Evolutionary conservation across 1,140 invertebrate genomes (phyloP).

Genomic region (Drosophila baimaii): DNA sequence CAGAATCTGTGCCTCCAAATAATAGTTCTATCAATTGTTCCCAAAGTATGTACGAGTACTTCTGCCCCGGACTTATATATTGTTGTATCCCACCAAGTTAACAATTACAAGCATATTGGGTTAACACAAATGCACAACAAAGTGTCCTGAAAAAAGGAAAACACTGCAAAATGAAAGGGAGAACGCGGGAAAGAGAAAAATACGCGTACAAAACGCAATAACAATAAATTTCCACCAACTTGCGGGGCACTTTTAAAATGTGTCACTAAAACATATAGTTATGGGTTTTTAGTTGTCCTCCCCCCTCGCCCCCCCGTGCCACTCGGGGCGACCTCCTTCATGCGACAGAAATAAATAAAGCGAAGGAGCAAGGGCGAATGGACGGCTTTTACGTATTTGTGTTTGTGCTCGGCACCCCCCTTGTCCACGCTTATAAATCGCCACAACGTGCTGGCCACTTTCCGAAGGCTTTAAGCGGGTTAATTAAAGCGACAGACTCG

Average conservation of each 20-base stretch:
- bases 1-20: neutral
- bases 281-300: slow-evolving; percentile 69
- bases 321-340: slow-evolving; percentile 39
- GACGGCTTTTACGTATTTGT: slow-evolving; percentile 68
- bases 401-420: slow-evolving; percentile 29
- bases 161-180: neutral
- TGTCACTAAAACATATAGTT: slow-evolving; percentile 79
- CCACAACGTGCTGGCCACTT: slow-evolving; percentile 38
- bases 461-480: slow-evolving; percentile 63
- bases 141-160: slow-evolving; percentile 3
- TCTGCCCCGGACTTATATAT: neutral
- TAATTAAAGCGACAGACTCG: slow-evolving; percentile 65
- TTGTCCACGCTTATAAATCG: slow-evolving; percentile 59
- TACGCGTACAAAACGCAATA: slow-evolving; percentile 67
- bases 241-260: slow-evolving; percentile 75
- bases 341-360: slow-evolving; percentile 42
- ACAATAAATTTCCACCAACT: slow-evolving; percentile 74
- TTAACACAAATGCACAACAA: slow-evolving; percentile 23
- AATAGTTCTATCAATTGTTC: neutral
- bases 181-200: slow-evolving; percentile 23
- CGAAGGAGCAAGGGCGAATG: slow-evolving; percentile 48
- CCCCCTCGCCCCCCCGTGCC: neutral
- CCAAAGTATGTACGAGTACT: neutral
- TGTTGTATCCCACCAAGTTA: slow-evolving; percentile 1
- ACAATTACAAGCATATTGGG: slow-evolving; percentile 22